phyloP scores from a whole-genome alignment of 2,888 invertebrate species.

The Cancer borealis region DNA sequence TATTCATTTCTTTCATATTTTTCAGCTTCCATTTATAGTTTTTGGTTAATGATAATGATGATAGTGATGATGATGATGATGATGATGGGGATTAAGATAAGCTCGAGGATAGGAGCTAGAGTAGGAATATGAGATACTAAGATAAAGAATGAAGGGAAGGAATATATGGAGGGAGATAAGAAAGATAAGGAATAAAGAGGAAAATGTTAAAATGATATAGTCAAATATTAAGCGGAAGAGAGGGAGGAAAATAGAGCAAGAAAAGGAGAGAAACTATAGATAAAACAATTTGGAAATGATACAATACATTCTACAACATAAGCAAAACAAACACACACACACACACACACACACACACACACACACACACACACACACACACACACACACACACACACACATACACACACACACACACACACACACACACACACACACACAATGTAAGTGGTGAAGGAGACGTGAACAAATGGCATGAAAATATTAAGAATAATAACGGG shows the following conservation, averaged over 20 bases:
- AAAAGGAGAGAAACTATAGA: not conserved
- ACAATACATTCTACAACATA: not conserved
- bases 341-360: conserved; percentile 1
- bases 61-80: not conserved
- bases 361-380: not conserved
- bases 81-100: not conserved
- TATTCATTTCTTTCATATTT: not conserved
- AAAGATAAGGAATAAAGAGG: not conserved
- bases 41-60: not conserved
- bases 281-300: not conserved
- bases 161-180: not conserved
- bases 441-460: not conserved
- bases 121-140: not conserved
- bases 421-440: no score
- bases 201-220: not conserved
- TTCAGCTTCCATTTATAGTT: not conserved
- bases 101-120: not conserved
- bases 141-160: not conserved
- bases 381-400: not conserved
- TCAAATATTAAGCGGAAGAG: not conserved
- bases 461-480: not conserved
- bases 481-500: not conserved
- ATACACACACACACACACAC: not conserved
- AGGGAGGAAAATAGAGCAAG: not conserved
- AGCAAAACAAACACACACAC: not conserved